These are phyloP conservation scores for Drosophila lacteicornis DNA, from an alignment of 1,140 invertebrate genomes.

Conservation along the genomic window DNA sequence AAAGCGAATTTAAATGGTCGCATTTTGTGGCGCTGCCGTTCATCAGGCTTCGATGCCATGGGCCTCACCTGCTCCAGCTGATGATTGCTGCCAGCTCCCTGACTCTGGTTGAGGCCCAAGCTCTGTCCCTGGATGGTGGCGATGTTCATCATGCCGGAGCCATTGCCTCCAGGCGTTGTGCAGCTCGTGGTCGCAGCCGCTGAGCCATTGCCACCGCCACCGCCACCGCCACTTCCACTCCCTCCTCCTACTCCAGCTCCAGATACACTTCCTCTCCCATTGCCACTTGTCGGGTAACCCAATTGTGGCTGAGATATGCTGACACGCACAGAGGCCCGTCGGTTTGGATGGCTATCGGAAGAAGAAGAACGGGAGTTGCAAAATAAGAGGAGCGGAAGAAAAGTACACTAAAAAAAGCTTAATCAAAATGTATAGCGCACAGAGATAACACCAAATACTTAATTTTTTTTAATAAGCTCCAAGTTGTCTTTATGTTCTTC, in stretches of 20 bases:
- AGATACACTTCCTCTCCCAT: constrained; percentile 23
- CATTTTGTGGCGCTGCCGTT: constrained; percentile 87
- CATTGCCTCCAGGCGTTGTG: constrained; percentile 49
- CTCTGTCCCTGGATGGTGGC: constrained; percentile 61
- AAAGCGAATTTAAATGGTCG: constrained; percentile 89
- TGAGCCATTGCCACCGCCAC: constrained; percentile 76
- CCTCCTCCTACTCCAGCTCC: constrained; percentile 11
- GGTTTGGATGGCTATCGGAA: constrained; percentile 74
- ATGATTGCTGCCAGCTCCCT: constrained; percentile 35
- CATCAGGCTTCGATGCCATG: constrained; percentile 85
- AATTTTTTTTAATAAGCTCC: too few relatives aligned
- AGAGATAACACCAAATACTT: too few relatives aligned
- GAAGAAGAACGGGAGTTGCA: neutral
- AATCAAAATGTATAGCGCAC: neutral
- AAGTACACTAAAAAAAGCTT: neutral
- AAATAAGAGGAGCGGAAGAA: neutral
- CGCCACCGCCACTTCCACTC: neutral
- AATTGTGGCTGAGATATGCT: constrained; percentile 76
- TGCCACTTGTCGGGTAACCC: constrained; percentile 66
- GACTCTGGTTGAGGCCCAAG: constrained; percentile 9
- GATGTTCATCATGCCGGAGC: constrained; percentile 53
- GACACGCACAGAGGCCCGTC: constrained; percentile 73
- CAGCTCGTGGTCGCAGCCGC: constrained; percentile 73
- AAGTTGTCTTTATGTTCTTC: neutral
- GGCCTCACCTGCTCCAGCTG: constrained; percentile 45